These are phyloP conservation scores for Drosophila paulistorum DNA, from an alignment of 1,140 invertebrate species.

Conservation along the genomic window DNA sequence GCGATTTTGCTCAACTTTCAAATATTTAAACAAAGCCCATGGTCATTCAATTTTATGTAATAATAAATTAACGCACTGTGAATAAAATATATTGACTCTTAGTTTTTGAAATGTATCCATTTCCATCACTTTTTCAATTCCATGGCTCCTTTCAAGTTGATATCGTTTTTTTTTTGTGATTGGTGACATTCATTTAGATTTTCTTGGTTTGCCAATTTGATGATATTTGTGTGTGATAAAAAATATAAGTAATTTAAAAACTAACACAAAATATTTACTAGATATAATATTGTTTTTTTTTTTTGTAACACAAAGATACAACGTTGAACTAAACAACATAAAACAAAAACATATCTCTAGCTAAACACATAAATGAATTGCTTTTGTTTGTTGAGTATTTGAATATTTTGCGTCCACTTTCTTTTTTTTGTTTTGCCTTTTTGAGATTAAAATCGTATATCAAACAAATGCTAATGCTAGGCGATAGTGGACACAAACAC, in stretches of 20 bases:
- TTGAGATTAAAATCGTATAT: conserved; percentile 64
- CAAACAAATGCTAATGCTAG: conserved; percentile 74
- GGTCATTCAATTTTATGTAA: no score
- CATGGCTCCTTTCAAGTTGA: not conserved
- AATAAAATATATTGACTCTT: no score
- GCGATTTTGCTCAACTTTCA: no score
- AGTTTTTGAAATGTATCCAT: not conserved
- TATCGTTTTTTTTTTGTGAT: conserved; percentile 1
- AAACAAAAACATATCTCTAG: conserved; percentile 71
- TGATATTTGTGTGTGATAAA: not conserved
- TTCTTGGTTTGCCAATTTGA: conserved; percentile 4
- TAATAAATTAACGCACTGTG: no score
- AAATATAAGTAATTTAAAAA: not conserved
- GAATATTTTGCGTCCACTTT: conserved; percentile 19
- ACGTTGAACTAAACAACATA: conserved; percentile 62
- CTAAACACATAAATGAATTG: conserved; percentile 72
- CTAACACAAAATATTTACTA: conserved; percentile 16
- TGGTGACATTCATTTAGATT: not conserved
- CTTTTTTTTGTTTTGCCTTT: conserved; percentile 22
- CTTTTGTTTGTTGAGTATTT: conserved; percentile 31
- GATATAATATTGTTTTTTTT: conserved; percentile 16
- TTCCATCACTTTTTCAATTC: not conserved
- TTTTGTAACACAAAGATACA: conserved; percentile 59
- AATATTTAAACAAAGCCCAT: no score
- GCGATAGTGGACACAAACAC: conserved; percentile 60